Evolutionary conservation across 2,113 vertebrate genomes (phyloP), one percentile per base, ranked within the genome.

Genomic region (Nothobranchius kuhntae): DNA sequence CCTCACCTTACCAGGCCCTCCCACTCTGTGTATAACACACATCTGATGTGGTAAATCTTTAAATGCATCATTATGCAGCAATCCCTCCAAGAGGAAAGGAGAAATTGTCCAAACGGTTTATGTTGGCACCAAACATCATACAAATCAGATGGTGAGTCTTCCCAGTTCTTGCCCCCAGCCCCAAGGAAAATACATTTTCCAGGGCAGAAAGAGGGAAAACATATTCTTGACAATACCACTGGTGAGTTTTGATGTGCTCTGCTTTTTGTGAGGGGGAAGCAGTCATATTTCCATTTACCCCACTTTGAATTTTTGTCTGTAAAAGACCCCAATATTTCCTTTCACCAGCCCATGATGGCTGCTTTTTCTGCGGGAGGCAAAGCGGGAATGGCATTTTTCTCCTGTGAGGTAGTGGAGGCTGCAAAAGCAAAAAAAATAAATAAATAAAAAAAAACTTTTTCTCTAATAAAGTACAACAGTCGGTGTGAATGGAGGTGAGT

Each of bases 331-430:
- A 73, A 85, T 78, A 87, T 82, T 80, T 91, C 82, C 55, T 69
- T 65, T 86, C 55, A 64, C 80, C 67, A 75, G 69, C 60, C 77
- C 71, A 75, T 78, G 81, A 86, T 82, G 81, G 73, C 78, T 59
- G 36, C 13, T 75, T 69, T 80, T 82, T 88, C 81, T 47, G 65
- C 69, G 86, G 89, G 75, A 86, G 86, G 73, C 76, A 65, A 89
- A 78, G 73, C 56, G 7, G 63, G 74, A 76, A 76, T 75, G 79
- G 77, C 86, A 91, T 92, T 91, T 91, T 93, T 91, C 81, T 80
- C 73, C 78, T 15, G 45, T 93, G 91, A 93, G 84, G 89, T 92
- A 91, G 82, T 90, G 80, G 89, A 13, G 80, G 84, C 86, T 73
- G 74, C 55, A 68, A 80, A 58, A 82, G 78, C 86, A 69, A 89